phyloP scores from a whole-genome alignment of 2,113 vertebrate genomes.

The Columba livia region DNA sequence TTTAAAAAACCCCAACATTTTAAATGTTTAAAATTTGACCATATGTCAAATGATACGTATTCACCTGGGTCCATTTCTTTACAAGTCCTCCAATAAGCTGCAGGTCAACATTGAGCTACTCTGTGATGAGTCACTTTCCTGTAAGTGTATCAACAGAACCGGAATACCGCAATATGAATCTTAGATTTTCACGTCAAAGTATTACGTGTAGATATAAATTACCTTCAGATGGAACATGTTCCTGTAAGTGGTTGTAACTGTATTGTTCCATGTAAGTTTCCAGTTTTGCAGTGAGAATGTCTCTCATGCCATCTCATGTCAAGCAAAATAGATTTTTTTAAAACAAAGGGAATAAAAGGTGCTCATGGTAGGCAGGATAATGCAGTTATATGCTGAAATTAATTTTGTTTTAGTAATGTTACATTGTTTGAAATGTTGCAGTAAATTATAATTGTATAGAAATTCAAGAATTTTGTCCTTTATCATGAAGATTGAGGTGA shows the following conservation, averaged over 20 bases:
- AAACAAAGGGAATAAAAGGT: not conserved
- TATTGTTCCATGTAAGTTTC: conserved; percentile 44
- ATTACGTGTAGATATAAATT: not conserved
- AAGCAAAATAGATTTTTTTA: conserved; percentile 7
- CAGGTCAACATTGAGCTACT: not conserved
- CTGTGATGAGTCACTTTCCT: not conserved
- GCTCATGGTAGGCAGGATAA: conserved; percentile 33
- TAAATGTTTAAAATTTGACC: not conserved
- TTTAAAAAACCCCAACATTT: not conserved
- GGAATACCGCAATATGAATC: not conserved
- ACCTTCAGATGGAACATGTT: conserved; percentile 47
- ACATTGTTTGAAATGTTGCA: conserved; percentile 46
- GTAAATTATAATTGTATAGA: conserved; percentile 46
- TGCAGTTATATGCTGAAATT: conserved; percentile 39
- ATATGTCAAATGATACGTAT: not conserved
- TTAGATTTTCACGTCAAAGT: not conserved
- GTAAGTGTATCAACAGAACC: not conserved
- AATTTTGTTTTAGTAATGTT: conserved; percentile 49
- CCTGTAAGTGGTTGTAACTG: conserved; percentile 46
- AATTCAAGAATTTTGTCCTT: conserved; percentile 44
- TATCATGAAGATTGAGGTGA: conserved; percentile 47
- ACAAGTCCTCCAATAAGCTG: not conserved
- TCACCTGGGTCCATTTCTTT: not conserved
- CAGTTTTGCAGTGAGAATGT: conserved; percentile 37
- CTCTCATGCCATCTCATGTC: conserved; percentile 48